Conservation (phyloP, 2,797 vertebrate genomes). For the Phalanger gymnotis region DNA sequence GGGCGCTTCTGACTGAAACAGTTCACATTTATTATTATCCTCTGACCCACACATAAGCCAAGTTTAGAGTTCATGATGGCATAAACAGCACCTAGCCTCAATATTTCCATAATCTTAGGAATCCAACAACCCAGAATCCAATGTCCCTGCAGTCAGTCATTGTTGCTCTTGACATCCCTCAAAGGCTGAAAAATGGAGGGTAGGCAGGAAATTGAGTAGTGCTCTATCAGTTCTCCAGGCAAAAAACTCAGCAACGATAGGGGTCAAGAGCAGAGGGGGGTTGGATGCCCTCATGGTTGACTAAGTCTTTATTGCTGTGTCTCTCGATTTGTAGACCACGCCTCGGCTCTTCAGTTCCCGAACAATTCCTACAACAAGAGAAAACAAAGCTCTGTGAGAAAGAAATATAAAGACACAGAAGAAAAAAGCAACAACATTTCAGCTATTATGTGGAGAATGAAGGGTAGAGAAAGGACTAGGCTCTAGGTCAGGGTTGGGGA, state of each 20-base stretch:
- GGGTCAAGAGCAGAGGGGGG: background rate
- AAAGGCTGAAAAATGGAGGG: background rate
- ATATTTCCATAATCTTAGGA: background rate
- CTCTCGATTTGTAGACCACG: constrained; percentile 98
- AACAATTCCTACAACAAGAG: constrained; percentile 90
- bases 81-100: background rate
- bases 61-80: background rate
- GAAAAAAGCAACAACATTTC: background rate
- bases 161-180: background rate
- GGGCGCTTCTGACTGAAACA: background rate
- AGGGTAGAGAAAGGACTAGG: no score
- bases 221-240: constrained; percentile 6
- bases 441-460: background rate
- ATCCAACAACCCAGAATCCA: background rate
- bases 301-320: constrained; percentile 96
- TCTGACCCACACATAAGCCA: background rate
- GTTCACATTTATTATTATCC: background rate
- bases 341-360: constrained; percentile 98
- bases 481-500: background rate
- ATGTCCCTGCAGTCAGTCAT: background rate
- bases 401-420: background rate
- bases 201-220: background rate
- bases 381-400: constrained; percentile 63
- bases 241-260: constrained; percentile 34
- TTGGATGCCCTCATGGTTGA: background rate